Evolutionary conservation across 1,140 invertebrate species (phyloP).

Genomic region (Meteorus sp.): DNA sequence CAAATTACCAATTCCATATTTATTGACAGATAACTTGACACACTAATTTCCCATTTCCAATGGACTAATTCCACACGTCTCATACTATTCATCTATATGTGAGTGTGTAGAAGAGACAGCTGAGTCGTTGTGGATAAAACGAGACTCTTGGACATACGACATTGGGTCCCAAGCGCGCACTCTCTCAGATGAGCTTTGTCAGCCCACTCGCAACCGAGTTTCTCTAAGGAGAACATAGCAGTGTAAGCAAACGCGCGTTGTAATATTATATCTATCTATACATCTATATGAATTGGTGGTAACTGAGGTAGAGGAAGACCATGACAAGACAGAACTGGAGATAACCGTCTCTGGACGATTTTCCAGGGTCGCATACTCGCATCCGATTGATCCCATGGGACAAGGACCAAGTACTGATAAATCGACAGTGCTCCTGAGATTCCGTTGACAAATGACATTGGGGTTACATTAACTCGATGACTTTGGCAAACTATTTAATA

Average conservation of each 20-base stretch:
- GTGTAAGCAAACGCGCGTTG: neutral
- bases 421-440: neutral
- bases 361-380: conserved; percentile 1
- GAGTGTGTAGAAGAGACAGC: neutral
- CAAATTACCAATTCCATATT: no score
- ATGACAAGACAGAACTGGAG: neutral
- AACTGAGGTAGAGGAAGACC: no score
- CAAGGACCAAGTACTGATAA: conserved; percentile 2
- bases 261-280: no score
- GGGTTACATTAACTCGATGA: no score
- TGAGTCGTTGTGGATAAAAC: neutral
- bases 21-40: no score
- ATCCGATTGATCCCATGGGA: neutral
- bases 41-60: no score
- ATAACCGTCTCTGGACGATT: neutral
- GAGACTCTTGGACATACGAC: conserved; percentile 3
- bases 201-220: conserved; percentile 31
- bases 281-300: no score
- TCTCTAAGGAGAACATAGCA: neutral
- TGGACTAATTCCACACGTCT: conserved; percentile 33
- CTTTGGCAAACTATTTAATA: no score
- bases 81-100: no score
- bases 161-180: conserved; percentile 36
- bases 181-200: conserved; percentile 41
- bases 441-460: no score